Conservation (phyloP, 2,797 vertebrate genomes). For the Pseudotriccus pelzelni region DNA sequence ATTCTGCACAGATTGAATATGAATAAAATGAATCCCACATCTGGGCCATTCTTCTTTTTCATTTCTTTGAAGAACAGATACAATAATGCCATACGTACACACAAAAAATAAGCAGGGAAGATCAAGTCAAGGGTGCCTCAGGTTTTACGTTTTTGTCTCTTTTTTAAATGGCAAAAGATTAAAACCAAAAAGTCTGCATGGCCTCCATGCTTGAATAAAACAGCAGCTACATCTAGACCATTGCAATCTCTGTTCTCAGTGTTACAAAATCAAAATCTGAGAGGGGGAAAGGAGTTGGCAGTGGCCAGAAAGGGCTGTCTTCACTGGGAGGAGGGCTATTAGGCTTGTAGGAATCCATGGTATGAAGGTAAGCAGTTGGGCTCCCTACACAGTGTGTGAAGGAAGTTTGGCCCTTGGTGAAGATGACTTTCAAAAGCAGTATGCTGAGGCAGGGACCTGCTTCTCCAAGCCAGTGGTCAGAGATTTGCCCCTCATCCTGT, state of each 20-base stretch:
- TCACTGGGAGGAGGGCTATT: not conserved
- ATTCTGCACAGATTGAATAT: constrained; percentile 5
- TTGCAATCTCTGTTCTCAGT: not conserved
- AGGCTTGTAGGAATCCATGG: not conserved
- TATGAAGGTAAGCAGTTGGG: not conserved
- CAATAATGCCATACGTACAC: not conserved
- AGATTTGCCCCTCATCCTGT: not conserved
- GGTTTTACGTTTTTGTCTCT: not conserved
- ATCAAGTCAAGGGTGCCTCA: not conserved
- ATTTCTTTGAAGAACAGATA: constrained; percentile 39
- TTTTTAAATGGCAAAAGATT: not conserved
- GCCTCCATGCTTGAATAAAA: not conserved
- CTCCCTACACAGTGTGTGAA: accelerated
- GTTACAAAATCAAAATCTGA: not conserved
- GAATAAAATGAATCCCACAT: constrained; percentile 37
- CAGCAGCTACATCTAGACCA: not conserved
- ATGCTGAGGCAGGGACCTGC: not conserved
- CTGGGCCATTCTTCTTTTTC: constrained; percentile 25
- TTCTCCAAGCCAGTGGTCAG: not conserved
- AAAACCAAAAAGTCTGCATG: not conserved
- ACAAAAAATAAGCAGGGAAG: not conserved
- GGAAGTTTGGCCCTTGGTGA: not conserved
- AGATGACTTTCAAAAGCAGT: not conserved
- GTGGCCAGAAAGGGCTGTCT: not conserved
- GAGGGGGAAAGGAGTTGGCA: not conserved